Base-by-base conservation (phyloP, 2,888 invertebrate genomes). In the Dynastes hyllus region DNA sequence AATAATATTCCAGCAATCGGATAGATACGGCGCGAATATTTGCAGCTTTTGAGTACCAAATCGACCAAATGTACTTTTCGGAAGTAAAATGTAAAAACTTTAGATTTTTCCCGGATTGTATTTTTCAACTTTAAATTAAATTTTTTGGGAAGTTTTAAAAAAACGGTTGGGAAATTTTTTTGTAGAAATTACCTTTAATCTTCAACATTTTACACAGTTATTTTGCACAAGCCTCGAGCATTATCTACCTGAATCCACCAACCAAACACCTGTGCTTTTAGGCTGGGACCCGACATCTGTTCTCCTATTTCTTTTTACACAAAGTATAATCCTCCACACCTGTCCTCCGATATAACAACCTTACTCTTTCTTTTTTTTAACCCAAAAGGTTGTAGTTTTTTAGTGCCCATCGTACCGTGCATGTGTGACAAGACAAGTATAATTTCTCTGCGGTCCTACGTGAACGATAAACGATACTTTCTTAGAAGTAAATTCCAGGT, bases 231-330 rank as follows among this genome's bases (percentile, higher is more conserved):
- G 32, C 37, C 55, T 71, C 37, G 32, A 55, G 9, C 73, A 61
- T 61, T 73, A 61, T 29, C 45, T 75, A 75, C 73, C 73, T 75
- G 73, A 75, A 75, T 5, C 45, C 61, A 11, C 5, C n/a, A 61
- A 75, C 51, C 1, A 51, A 51, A 69, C 73, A 75, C 73, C 73
- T 75, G 73, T 75, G 61, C 45, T 75, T 69, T 75, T 45, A 40
- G 61, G 40, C 40, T 27, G 22, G 73, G 61, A 27, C 16, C 61
- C 61, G 45, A 75, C 73, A 75, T 75, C 73, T 73, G 73, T 63
- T 75, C 45, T 40, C 22, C 16, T 75, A 22, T 75, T 40, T 73
- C 58, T 73, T 61, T 13, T 45, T 75, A 61, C 45, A 61, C 45
- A 75, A 58, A 22, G 13, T 75, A 75, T 45, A 61, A 75, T 75